Percentiles rank a stretch among this genome's conserved stretches.
Conservation (phyloP, 2,113 vertebrate genomes). For the Bettongia penicillata region DNA sequence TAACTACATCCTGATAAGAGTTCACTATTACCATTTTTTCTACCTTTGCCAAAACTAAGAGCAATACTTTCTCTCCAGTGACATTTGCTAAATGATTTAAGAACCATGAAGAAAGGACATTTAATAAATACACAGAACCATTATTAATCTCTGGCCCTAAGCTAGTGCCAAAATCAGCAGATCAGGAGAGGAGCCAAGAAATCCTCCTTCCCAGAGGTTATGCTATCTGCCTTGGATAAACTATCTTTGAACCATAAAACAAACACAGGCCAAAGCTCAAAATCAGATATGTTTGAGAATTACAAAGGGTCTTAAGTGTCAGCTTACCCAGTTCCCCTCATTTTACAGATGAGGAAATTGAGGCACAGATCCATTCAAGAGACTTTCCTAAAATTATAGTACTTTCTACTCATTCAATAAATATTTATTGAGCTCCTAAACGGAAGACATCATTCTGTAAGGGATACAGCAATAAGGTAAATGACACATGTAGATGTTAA, state of each 20-base stretch:
- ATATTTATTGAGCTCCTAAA: background rate
- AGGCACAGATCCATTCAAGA: background rate
- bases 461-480: background rate
- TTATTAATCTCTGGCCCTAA: background rate
- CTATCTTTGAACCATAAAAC: background rate
- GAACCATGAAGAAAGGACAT: background rate
- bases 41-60: slow-evolving; percentile 8
- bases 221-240: background rate
- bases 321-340: background rate
- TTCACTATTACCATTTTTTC: background rate
- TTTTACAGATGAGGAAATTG: background rate
- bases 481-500: background rate
- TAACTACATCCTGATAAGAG: background rate
- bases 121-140: slow-evolving; percentile 5
- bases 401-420: background rate
- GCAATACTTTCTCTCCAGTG: background rate
- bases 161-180: background rate
- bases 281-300: background rate
- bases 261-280: background rate
- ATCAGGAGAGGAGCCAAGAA: background rate
- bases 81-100: slow-evolving; percentile 1
- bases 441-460: background rate
- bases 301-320: background rate
- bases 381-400: background rate
- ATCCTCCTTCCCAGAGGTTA: background rate